Conservation (phyloP, 2,113 vertebrate species). For the Leucopsar rothschildi region DNA sequence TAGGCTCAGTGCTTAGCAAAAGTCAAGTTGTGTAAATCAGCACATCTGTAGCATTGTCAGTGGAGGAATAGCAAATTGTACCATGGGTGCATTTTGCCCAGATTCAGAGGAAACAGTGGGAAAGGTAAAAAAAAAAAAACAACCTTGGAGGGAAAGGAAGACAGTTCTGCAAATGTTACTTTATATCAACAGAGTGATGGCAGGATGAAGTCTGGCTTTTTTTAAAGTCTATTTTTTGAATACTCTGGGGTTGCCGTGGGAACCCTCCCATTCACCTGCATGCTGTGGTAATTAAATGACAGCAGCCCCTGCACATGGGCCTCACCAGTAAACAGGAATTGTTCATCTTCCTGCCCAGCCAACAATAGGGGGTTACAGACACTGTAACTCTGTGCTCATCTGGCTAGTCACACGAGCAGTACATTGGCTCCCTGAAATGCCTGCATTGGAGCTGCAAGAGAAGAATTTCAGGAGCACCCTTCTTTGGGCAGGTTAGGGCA, state of each 20-base stretch:
- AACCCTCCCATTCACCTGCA: neutral
- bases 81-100: neutral
- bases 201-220: neutral
- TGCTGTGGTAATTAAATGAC: neutral
- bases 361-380: neutral
- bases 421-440: rapidly evolving
- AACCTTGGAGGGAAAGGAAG: neutral
- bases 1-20: neutral
- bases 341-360: neutral
- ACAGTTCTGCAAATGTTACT: neutral
- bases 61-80: neutral
- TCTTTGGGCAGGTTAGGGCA: neutral
- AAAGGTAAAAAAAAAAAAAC: neutral
- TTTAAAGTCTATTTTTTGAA: neutral
- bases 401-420: neutral
- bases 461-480: neutral
- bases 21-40: neutral
- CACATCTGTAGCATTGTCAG: neutral
- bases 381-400: neutral
- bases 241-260: neutral
- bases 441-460: neutral
- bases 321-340: neutral
- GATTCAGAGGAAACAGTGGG: neutral
- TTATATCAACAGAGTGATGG: neutral
- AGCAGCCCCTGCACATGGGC: neutral